A percentile compares a stretch with the other conserved stretches of the same genome.
phyloP scores from a whole-genome alignment of 2,113 vertebrate species.

The Passer montanus region DNA sequence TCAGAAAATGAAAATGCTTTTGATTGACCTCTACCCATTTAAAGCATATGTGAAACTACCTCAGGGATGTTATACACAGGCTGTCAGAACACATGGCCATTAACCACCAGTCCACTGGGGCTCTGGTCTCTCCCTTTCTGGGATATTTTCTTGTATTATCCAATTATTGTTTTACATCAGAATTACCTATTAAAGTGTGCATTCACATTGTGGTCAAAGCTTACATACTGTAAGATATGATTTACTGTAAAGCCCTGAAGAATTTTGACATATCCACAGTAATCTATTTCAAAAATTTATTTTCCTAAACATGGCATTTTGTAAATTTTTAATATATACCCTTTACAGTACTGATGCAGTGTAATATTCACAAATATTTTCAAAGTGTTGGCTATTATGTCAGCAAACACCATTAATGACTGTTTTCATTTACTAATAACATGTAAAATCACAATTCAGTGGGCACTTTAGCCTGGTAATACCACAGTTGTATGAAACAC shows the following conservation, averaged over 20 bases:
- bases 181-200: not conserved
- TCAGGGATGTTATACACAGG: not conserved
- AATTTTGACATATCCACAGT: not conserved
- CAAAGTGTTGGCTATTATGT: not conserved
- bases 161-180: not conserved
- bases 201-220: not conserved
- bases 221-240: not conserved
- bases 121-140: not conserved
- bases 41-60: not conserved
- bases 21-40: not conserved
- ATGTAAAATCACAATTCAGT: not conserved
- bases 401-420: not conserved
- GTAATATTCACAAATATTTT: not conserved
- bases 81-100: not conserved
- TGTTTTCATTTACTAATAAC: not conserved
- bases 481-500: not conserved
- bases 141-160: not conserved
- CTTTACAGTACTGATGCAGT: not conserved
- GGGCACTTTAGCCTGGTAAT: not conserved
- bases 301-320: not conserved
- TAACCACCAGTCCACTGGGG: not conserved
- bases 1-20: constrained; percentile 4
- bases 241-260: not conserved
- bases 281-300: not conserved
- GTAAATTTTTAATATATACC: not conserved